Conservation (phyloP, 2,113 vertebrate genomes). For the Elephantulus edwardii region DNA sequence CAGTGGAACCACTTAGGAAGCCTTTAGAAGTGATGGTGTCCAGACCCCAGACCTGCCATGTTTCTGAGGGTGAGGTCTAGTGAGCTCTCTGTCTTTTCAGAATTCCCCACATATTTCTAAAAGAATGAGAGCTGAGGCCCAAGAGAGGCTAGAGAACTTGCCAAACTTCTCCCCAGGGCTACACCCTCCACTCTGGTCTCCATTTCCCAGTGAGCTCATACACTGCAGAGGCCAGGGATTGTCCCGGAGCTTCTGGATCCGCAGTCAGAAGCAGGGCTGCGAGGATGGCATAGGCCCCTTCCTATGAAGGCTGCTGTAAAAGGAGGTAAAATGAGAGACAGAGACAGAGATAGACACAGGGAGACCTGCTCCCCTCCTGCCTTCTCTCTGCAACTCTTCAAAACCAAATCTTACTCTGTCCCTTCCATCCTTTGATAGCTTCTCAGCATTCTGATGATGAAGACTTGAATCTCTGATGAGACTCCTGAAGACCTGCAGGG, state of each 20-base stretch:
- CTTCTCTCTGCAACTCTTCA: not conserved
- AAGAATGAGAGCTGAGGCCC: rapidly evolving
- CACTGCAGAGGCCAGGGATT: not conserved
- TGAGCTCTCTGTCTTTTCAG: not conserved
- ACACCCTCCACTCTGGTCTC: not conserved
- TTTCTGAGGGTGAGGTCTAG: not conserved
- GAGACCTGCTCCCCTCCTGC: rapidly evolving
- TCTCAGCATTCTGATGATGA: not conserved
- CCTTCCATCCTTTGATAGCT: not conserved
- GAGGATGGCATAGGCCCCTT: too few species aligned
- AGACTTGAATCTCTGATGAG: not conserved
- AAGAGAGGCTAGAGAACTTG: not conserved
- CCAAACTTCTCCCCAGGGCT: not conserved
- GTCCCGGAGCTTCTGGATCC: not conserved
- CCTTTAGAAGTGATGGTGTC: not conserved
- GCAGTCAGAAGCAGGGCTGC: too few species aligned
- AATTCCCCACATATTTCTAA: not conserved
- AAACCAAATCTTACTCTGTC: not conserved
- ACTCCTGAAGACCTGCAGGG: rapidly evolving
- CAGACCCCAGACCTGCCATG: not conserved
- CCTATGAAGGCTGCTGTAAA: too few species aligned
- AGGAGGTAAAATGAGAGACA: rapidly evolving
- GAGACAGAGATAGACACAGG: rapidly evolving
- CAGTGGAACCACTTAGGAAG: not conserved
- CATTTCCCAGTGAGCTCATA: not conserved